Percentiles rank a stretch among this genome's conserved stretches.
Evolutionary conservation across 2,888 invertebrate species (phyloP).

Genomic region (Protodeltote pygarga): DNA sequence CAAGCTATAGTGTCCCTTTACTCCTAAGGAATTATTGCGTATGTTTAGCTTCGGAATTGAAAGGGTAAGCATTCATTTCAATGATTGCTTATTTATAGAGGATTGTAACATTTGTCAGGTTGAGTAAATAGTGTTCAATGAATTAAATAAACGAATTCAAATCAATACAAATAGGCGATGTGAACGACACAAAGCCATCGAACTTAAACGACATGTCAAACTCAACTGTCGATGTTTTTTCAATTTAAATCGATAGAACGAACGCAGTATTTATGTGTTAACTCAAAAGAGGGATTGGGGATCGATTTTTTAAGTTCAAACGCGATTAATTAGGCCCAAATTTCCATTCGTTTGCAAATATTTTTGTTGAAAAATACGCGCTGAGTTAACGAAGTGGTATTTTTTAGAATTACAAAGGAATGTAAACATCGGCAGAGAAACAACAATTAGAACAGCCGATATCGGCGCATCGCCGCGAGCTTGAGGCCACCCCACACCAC

Average conservation of each 20-base stretch:
- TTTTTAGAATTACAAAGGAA: conserved; percentile 74
- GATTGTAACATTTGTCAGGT: conserved; percentile 35
- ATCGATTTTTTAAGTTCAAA: conserved; percentile 65
- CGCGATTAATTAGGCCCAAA: conserved; percentile 66
- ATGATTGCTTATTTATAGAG: conserved; percentile 28
- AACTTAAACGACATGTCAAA: conserved; percentile 53
- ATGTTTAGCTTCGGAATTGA: conserved; percentile 10
- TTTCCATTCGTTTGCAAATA: conserved; percentile 49
- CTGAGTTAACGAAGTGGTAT: conserved; percentile 58
- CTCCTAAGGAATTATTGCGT: conserved; percentile 7
- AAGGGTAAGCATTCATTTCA: conserved; percentile 33
- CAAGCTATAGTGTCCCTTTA: not conserved
- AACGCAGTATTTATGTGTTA: conserved; percentile 53
- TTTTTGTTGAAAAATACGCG: conserved; percentile 49
- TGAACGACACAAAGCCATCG: conserved; percentile 56
- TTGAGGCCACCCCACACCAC: conserved; percentile 73
- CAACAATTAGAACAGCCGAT: conserved; percentile 86
- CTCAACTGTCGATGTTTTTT: conserved; percentile 73
- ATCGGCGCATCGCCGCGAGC: conserved; percentile 80
- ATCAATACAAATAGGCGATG: conserved; percentile 67
- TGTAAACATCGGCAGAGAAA: conserved; percentile 78
- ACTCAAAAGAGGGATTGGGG: conserved; percentile 50
- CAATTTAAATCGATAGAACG: conserved; percentile 77
- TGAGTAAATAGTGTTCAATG: conserved; percentile 49
- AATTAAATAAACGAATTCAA: conserved; percentile 60